Percentiles rank a stretch among this genome's conserved stretches.
Evolutionary conservation across 30 jellyfish, hydroid and myxozoan species (phyloP).

Genomic region (Chironex yamaguchii): DNA sequence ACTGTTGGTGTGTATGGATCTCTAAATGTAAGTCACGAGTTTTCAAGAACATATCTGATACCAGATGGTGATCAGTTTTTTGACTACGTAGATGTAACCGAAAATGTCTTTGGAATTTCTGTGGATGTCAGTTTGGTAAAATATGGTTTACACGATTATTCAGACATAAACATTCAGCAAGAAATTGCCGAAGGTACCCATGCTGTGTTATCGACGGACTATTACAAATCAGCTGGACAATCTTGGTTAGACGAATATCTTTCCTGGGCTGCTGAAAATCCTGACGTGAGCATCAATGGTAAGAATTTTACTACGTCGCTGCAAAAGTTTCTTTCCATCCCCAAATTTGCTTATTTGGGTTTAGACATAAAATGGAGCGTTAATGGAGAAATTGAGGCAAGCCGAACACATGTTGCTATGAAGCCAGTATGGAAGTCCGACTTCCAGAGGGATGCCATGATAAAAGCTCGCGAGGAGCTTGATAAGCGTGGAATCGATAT

Average conservation of each 20-base stretch:
- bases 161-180: constrained; percentile 49
- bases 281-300: constrained; percentile 1
- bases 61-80: constrained; percentile 57
- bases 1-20: constrained; percentile 72
- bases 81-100: constrained; percentile 35
- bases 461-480: constrained; percentile 66
- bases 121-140: constrained; percentile 56
- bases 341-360: constrained; percentile 34
- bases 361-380: constrained; percentile 29
- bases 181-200: constrained; percentile 4
- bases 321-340: background rate
- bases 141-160: constrained; percentile 13
- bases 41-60: constrained; percentile 61
- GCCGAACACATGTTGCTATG: constrained; percentile 67
- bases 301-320: background rate
- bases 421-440: constrained; percentile 63
- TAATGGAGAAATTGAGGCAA: constrained; percentile 60
- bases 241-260: constrained; percentile 52
- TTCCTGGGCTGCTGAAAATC: background rate
- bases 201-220: constrained; percentile 48
- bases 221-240: constrained; percentile 12
- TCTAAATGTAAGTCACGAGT: constrained; percentile 42
- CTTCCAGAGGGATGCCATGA: constrained; percentile 79
- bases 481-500: constrained; percentile 3
- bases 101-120: constrained; percentile 50